Percentiles rank a stretch among this genome's conserved stretches.
Conservation (phyloP, 2,888 invertebrate species). For the Sicus ferrugineus region DNA sequence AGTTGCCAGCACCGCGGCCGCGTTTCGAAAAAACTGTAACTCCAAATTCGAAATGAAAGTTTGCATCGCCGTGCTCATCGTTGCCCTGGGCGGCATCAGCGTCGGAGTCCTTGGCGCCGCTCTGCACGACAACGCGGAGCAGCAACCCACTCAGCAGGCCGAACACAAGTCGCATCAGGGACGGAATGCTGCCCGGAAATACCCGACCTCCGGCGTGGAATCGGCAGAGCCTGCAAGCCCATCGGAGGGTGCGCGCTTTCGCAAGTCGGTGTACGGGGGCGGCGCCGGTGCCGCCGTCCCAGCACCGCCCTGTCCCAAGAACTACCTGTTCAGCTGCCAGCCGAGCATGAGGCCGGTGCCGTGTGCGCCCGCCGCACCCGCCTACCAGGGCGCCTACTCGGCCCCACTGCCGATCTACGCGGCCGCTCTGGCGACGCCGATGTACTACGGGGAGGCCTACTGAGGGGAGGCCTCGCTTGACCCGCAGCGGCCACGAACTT, state of each 20-base stretch:
- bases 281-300: slow-evolving; percentile 30
- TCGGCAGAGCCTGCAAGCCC: slow-evolving; percentile 3
- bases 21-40: slow-evolving; percentile 4
- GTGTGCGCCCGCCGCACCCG: slow-evolving; percentile 43
- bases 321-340: slow-evolving; percentile 54
- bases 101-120: neutral
- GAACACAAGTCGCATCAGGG: neutral
- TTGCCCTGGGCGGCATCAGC: slow-evolving; percentile 5
- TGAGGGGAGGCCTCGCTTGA: neutral
- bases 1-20: slow-evolving; percentile 10
- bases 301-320: slow-evolving; percentile 51
- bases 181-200: neutral
- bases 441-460: neutral
- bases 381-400: slow-evolving; percentile 29
- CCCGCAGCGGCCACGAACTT: neutral
- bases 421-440: neutral
- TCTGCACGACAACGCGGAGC: neutral
- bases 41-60: slow-evolving; percentile 18
- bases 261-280: slow-evolving; percentile 23
- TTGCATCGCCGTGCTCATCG: slow-evolving; percentile 2
- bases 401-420: slow-evolving; percentile 6
- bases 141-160: slow-evolving; percentile 3
- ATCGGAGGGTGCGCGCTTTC: slow-evolving; percentile 13
- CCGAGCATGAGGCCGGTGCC: slow-evolving; percentile 50
- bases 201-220: neutral